Evolutionary conservation across 2,888 invertebrate species (phyloP), one percentile per base, ranked within the genome.

Genomic region (Platycheirus rosarum): DNA sequence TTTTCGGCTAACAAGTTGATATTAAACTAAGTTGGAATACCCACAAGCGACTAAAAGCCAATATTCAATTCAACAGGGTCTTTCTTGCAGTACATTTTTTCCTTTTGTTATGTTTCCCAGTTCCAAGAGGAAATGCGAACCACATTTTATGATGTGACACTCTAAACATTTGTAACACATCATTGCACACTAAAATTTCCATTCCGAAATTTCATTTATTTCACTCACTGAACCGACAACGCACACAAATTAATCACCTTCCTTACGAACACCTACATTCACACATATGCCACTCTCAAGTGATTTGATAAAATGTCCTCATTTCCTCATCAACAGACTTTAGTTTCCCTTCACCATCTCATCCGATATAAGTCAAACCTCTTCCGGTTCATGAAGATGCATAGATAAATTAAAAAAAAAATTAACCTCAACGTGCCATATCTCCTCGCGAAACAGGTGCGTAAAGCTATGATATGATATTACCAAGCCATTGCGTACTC

Each of bases 171-270:
- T 44, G n/a, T 60, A 16, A 44, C 60, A 60, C 69, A 14, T 57
- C 68, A 74, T 74, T 74, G 74, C 66, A 65, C 55, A 55, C 44
- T 37, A 70, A 75, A 75, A 75, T 65, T 55, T 60, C 20, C 44
- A 53, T 51, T 32, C 53, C 63, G 51, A 80, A 70, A 75, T 80
- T 70, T 75, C 70, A 75, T 70, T 75, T 80, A 75, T 70, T 70
- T 75, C 79, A 57, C 51, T 70, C 79, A 80, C 51, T 75, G 79
- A 75, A 75, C 75, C 69, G 70, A 46, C 62, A 55, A 69, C 69
- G 35, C 62, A 80, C 65, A 80, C 75, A 80, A 65, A 80, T 69
- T 80, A 80, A 80, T 80, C 75, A 70, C 57, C 46, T 57, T 32
- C 51, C 75, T 60, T 51, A 55, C 75, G 63, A 57, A 57, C 48